Evolutionary conservation across 1,140 invertebrate species (phyloP), one percentile per base, ranked within the genome.

Genomic region (Saccostrea glomerata): DNA sequence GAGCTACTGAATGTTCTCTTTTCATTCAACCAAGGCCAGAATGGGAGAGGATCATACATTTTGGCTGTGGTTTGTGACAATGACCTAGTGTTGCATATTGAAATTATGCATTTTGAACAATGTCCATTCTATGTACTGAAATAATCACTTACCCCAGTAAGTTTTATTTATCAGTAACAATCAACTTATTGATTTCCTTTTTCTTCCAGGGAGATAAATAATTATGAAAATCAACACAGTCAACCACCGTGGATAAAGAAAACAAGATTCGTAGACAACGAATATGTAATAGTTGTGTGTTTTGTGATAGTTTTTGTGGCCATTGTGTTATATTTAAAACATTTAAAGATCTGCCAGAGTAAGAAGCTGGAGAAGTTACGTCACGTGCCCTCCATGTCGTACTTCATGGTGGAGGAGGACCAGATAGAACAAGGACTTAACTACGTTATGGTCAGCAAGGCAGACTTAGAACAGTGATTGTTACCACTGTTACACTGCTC

Each of bases 391-490:
- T 93, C 93, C 23, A 92, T 93, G 91, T 91, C 92, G 0, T 93
- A 92, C 55, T 93, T 94, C 87, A 93, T 93, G 92, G 92, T 91
- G 9, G 93, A 93, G 17, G 91, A 91, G 54, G 84, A 91, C 36
- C 90, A 92, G 86, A 87, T 89, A 82, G 91, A 92, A 83, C 89
- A 90, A 54, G 91, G 91, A 0, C 54, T 86, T 3, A 86, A 77
- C 17, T 77, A 77, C 12, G 70, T 77, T 9, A 77, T 77, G 23
- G 25, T 77, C 11, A 36, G 25, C 25, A 25, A 77, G 11, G 30
- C 23, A 30, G 70, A 77, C 30, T 15, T 77, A 30, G 70, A 77
- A 36, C 60, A 66, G 5, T 47, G 47, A 47, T 47, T 47, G 47
- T 1, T 47, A 47, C 47, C 47, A 47, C 6, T 6, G 47, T 47